A percentile compares a stretch with the other conserved stretches of the same genome.
Evolutionary conservation across 2,113 vertebrate species (phyloP).

Genomic region (Amblyopsis rosae): DNA sequence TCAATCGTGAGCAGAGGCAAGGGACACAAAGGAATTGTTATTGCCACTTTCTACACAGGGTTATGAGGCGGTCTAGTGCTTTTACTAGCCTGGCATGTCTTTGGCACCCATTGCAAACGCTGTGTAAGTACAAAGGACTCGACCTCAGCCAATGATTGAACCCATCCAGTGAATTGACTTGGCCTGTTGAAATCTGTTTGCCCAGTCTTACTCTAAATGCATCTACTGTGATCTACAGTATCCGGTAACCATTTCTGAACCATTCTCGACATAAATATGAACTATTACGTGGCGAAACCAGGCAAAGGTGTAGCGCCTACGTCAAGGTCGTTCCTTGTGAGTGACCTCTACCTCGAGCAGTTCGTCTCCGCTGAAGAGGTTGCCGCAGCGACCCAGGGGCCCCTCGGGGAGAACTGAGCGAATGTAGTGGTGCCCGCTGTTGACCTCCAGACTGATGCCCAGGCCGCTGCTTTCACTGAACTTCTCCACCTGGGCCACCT

Average conservation of each 20-base stretch:
- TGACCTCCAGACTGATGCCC: conserved; percentile 93
- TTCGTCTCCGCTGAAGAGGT: conserved; percentile 92
- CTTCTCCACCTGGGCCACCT: conserved; percentile 93
- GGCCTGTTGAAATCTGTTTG: too few relatives aligned
- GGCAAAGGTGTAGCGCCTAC: neutral
- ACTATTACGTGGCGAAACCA: too few relatives aligned
- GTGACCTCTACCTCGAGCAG: conserved; percentile 84
- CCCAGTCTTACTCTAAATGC: too few relatives aligned
- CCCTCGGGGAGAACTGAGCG: conserved; percentile 93
- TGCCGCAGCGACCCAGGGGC: conserved; percentile 89
- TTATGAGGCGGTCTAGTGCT: neutral
- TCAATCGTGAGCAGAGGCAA: neutral
- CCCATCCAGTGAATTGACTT: too few relatives aligned
- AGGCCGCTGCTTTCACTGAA: conserved; percentile 91
- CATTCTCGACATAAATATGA: too few relatives aligned
- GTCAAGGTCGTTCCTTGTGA: neutral
- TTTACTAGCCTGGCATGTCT: neutral
- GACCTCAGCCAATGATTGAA: too few relatives aligned
- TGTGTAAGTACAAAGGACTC: too few relatives aligned
- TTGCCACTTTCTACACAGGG: too few relatives aligned
- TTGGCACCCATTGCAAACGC: too few relatives aligned
- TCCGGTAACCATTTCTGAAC: too few relatives aligned
- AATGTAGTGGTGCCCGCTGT: conserved; percentile 91
- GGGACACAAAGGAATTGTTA: neutral
- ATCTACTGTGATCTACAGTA: too few relatives aligned